These are phyloP conservation scores for Anoplophora glabripennis DNA, from an alignment of 1,140 invertebrate species.

Conservation along the genomic window DNA sequence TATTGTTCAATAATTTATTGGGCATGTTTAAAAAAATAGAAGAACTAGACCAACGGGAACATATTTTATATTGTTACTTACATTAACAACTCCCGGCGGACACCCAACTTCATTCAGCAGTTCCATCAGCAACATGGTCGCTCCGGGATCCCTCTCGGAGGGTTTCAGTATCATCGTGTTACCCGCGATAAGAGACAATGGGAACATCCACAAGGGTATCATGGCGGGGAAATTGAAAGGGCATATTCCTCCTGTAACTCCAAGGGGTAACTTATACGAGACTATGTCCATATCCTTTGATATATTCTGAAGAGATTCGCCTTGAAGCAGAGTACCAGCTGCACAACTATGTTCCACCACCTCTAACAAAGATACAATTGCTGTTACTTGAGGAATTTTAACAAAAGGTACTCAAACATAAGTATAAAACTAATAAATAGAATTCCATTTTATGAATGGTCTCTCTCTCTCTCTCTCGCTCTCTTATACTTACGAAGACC, in stretches of 20 bases:
- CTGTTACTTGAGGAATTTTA: too few relatives aligned
- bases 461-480: neutral
- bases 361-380: conserved; percentile 65
- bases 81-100: conserved; percentile 91
- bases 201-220: conserved; percentile 99
- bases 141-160: conserved; percentile 96
- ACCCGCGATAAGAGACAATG: conserved; percentile 88
- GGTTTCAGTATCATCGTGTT: conserved; percentile 81
- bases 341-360: conserved; percentile 96
- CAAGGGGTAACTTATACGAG: conserved; percentile 86
- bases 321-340: conserved; percentile 86
- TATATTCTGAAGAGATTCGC: conserved; percentile 88
- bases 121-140: conserved; percentile 91
- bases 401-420: too few relatives aligned
- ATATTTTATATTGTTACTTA: conserved; percentile 37
- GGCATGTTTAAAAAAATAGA: too few relatives aligned
- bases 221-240: conserved; percentile 98
- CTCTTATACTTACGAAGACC: conserved; percentile 79
- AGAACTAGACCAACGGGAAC: too few relatives aligned
- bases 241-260: conserved; percentile 65
- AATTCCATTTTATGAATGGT: too few relatives aligned
- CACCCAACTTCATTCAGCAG: conserved; percentile 87
- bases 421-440: too few relatives aligned
- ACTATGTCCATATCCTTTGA: conserved; percentile 91
- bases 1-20: too few relatives aligned